phyloP scores from a whole-genome alignment of 2,797 vertebrate species.

The Helicolenus hilgendorfi region DNA sequence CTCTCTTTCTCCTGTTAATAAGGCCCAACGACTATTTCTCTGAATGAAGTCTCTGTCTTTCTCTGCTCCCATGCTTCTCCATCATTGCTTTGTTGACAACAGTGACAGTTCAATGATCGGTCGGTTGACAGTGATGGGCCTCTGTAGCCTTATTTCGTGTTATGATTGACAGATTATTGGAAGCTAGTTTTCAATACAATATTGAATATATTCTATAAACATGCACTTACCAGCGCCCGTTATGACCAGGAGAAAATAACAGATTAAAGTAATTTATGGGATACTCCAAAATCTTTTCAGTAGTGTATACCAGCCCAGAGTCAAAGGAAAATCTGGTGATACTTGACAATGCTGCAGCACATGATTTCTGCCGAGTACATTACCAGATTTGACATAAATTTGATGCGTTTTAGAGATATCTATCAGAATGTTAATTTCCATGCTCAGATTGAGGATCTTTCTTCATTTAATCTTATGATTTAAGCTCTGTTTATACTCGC shows the following conservation, averaged over 20 bases:
- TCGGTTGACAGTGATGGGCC: constrained; percentile 9
- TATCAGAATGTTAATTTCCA: background rate
- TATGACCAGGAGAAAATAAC: background rate
- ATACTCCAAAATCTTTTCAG: background rate
- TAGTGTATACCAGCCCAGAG: background rate
- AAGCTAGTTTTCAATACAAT: background rate
- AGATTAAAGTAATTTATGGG: background rate
- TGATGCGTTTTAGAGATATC: background rate
- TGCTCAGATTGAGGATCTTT: background rate
- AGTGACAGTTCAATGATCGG: background rate
- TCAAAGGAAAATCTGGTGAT: background rate
- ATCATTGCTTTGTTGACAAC: constrained; percentile 14
- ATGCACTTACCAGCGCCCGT: no score
- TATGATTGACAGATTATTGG: constrained; percentile 24
- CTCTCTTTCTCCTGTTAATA: background rate
- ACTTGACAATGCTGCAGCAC: background rate
- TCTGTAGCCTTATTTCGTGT: background rate
- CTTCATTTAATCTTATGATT: background rate
- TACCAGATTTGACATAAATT: background rate
- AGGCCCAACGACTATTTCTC: background rate
- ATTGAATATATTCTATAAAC: background rate
- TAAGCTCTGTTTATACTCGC: no score
- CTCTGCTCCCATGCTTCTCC: background rate
- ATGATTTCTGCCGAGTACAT: background rate
- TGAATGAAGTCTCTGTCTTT: background rate